These are phyloP conservation scores for Zaprionus kolodkinae DNA, from an alignment of 1,140 invertebrate genomes.

Conservation along the genomic window DNA sequence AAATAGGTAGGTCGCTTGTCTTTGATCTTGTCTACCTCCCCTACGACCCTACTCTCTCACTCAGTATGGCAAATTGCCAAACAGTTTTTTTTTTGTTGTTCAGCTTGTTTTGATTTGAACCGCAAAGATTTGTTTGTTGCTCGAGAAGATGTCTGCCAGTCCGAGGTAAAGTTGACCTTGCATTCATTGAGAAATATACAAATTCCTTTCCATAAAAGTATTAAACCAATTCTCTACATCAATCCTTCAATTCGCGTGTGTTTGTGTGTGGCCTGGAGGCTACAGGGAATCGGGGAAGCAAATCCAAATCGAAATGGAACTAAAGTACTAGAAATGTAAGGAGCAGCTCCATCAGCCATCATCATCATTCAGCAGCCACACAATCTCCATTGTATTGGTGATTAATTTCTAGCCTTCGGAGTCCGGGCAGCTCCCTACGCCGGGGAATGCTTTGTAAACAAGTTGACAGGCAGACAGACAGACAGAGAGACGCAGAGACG, in stretches of 20 bases:
- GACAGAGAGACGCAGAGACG: slow-evolving; percentile 48
- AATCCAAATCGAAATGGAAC: slow-evolving; percentile 42
- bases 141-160: background rate
- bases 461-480: slow-evolving; percentile 72
- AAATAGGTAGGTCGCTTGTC: slow-evolving; percentile 45
- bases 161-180: background rate
- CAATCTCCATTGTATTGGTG: slow-evolving; percentile 78
- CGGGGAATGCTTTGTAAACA: slow-evolving; percentile 70
- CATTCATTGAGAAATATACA: background rate
- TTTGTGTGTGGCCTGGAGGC: slow-evolving; percentile 65
- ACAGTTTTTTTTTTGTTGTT: slow-evolving; percentile 6
- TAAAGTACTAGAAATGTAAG: slow-evolving; percentile 43
- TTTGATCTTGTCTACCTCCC: slow-evolving; percentile 48
- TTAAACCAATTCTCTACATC: slow-evolving; percentile 58
- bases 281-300: background rate
- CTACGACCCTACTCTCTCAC: slow-evolving; percentile 19
- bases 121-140: slow-evolving; percentile 23
- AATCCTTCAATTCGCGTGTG: slow-evolving; percentile 22
- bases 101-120: slow-evolving; percentile 42
- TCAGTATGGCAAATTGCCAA: slow-evolving; percentile 23
- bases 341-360: slow-evolving; percentile 44
- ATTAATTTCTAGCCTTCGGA: slow-evolving; percentile 76
- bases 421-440: slow-evolving; percentile 17
- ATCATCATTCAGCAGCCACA: slow-evolving; percentile 61
- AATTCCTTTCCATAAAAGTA: slow-evolving; percentile 42